Base-by-base conservation (phyloP, 2,113 vertebrate genomes). In the Sciurus niger region DNA sequence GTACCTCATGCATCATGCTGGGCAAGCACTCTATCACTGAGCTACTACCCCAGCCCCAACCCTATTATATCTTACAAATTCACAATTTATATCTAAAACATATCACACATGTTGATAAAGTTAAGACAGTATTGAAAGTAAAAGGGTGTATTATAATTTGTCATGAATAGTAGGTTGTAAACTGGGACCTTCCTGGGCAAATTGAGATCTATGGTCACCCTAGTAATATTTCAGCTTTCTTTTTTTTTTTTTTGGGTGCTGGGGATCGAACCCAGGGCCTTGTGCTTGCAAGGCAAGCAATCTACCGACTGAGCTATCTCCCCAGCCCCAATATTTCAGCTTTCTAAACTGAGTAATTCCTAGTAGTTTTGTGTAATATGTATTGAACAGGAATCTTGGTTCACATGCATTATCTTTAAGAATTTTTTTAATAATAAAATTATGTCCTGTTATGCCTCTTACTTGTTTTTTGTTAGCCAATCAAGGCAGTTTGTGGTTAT, bases 321-420 rank as follows among this genome's bases (percentile, higher is more conserved):
- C 37, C 37, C 37, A 37, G 37, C 37, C 37, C 37, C 37, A 28
- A 37, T 80, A 48, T 34, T n/a, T 86, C 18, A 70, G 8, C 25
- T 90, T 72, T 65, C 40, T 12, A 8, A 58, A 28, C 25, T 58
- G 51, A 72, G 22, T 83, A 67, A 89, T 93, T 89, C 24, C 60
- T 89, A n/a, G 60, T 48, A 94, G n/a, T 74, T 5, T 60, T 76
- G 25, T 46, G 30, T 85, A 40, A n/a, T 87, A 1, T 53, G 25
- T 76, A 40, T 90, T 53, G 87, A 92, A 60, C 25, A 92, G 40
- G 34, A 90, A 40, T 96, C 37, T 92, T 70, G 83, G 85, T 87
- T 92, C 34, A 90, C 8, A 55, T 94, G 20, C 22, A 80, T 0
- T 90, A 12, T 87, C 18, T 92, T 74, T 65, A 63, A 89, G 80